Evolutionary conservation across 2,797 vertebrate genomes (phyloP).

Genomic region (Tamandua tetradactyla): DNA sequence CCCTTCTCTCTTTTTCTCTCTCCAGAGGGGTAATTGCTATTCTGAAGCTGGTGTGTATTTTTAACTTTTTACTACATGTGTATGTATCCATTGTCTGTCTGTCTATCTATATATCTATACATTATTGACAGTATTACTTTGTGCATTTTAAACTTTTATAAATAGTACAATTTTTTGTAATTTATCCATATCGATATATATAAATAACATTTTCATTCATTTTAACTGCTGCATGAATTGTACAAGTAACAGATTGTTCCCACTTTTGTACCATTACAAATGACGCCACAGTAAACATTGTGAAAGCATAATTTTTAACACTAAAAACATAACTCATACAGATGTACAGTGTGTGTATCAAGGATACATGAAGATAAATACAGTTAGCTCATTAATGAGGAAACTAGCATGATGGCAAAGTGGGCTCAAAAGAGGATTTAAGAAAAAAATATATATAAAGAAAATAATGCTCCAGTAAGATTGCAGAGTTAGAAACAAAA

Average conservation of each 20-base stretch:
- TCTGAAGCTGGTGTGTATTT: not conserved
- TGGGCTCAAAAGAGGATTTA: not conserved
- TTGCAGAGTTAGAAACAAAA: too few relatives aligned
- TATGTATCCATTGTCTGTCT: not conserved
- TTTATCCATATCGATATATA: not conserved
- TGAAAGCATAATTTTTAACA: not conserved
- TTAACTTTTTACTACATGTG: not conserved
- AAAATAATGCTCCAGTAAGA: too few relatives aligned
- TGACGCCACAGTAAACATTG: not conserved
- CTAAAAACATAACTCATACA: not conserved
- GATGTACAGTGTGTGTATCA: not conserved
- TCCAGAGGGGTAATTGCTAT: too few relatives aligned
- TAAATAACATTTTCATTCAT: not conserved
- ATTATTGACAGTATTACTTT: too few relatives aligned
- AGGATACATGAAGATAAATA: not conserved
- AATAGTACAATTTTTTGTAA: not conserved
- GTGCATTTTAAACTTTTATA: not conserved
- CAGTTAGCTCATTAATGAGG: not conserved
- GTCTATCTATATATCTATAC: too few relatives aligned
- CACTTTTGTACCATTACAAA: not conserved
- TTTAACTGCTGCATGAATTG: not conserved
- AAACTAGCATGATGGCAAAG: not conserved
- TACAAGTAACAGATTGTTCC: not conserved
- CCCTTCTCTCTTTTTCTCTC: too few relatives aligned
- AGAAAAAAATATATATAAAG: too few relatives aligned